Evolutionary conservation across 1,140 invertebrate genomes (phyloP).

Genomic region (Vanessa atalanta): DNA sequence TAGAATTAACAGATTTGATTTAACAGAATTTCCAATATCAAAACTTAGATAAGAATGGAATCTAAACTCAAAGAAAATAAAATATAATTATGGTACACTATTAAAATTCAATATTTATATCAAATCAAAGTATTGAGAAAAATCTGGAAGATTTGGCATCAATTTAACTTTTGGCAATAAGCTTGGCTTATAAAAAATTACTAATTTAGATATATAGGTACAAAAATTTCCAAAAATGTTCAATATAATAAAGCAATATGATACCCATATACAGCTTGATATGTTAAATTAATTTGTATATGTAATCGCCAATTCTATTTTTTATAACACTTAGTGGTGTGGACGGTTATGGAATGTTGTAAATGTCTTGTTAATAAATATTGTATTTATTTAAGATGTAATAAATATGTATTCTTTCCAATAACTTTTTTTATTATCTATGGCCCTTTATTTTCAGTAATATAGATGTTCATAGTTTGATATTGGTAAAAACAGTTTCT

Average conservation of each 20-base stretch:
- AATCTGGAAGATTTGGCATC: too few relatives aligned
- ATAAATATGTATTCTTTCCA: constrained; percentile 72
- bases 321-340: constrained; percentile 25
- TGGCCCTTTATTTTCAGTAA: too few relatives aligned
- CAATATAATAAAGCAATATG: background rate
- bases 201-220: background rate
- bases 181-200: background rate
- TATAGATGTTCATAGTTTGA: too few relatives aligned
- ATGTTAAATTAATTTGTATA: constrained; percentile 18
- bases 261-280: background rate
- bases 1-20: too few relatives aligned
- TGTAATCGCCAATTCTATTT: constrained; percentile 35
- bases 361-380: constrained; percentile 62
- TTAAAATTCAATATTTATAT: background rate
- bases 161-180: too few relatives aligned
- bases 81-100: background rate
- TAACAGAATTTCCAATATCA: too few relatives aligned
- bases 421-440: constrained; percentile 32
- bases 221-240: background rate
- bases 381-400: constrained; percentile 72
- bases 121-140: too few relatives aligned
- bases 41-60: too few relatives aligned
- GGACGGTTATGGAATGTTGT: constrained; percentile 64
- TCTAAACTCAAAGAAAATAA: too few relatives aligned
- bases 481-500: too few relatives aligned